These are phyloP conservation scores for Moxostoma hubbsi DNA, from an alignment of 2,797 vertebrate species.

Conservation along the genomic window DNA sequence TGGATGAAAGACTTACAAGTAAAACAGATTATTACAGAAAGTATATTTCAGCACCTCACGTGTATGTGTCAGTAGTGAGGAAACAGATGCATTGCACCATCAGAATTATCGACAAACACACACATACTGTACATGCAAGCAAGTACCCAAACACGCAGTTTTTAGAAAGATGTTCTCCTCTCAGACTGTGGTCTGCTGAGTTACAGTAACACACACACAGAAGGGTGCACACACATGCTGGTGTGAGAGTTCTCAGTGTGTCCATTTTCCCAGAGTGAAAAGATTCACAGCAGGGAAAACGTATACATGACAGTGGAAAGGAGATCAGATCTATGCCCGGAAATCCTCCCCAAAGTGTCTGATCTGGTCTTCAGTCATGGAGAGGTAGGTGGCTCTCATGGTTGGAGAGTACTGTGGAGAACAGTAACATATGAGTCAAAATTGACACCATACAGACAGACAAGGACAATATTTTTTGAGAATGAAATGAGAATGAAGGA, in stretches of 20 bases:
- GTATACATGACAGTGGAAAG: conserved; percentile 3
- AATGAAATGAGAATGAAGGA: conserved; percentile 22
- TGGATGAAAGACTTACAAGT: conserved; percentile 5
- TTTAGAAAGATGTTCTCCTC: neutral
- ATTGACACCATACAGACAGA: neutral
- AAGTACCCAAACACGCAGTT: conserved; percentile 5
- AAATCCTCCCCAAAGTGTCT: conserved; percentile 84
- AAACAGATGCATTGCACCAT: conserved; percentile 26
- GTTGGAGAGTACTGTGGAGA: conserved; percentile 91
- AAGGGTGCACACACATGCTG: neutral
- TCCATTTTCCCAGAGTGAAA: neutral
- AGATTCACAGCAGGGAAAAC: conserved; percentile 3
- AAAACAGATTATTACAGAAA: neutral
- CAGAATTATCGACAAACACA: conserved; percentile 21
- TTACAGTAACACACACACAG: conserved; percentile 14
- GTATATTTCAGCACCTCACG: conserved; percentile 26
- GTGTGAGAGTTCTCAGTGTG: neutral
- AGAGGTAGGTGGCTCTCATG: conserved; percentile 95
- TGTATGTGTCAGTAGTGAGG: conserved; percentile 20
- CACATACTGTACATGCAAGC: neutral
- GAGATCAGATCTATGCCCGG: conserved; percentile 76
- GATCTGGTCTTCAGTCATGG: conserved; percentile 87
- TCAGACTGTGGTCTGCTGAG: neutral
- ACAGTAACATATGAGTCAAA: conserved; percentile 56
- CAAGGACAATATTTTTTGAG: neutral